These are phyloP conservation scores for Oscheius sp. DNA, from an alignment of 2,888 invertebrate species.

Conservation along the genomic window DNA sequence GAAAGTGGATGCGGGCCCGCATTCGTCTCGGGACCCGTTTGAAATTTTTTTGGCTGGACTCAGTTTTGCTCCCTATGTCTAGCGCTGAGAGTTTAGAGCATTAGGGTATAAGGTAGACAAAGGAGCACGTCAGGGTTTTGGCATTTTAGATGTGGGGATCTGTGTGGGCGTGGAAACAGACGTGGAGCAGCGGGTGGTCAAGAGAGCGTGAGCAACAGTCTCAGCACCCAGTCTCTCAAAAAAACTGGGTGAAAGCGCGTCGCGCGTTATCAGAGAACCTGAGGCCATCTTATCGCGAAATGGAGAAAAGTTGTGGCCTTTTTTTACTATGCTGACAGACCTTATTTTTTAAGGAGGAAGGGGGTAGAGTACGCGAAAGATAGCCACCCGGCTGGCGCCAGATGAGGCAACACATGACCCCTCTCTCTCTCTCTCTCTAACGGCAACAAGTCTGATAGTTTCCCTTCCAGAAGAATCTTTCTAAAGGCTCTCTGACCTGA, in stretches of 20 bases:
- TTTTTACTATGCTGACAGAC: slow-evolving; percentile 8
- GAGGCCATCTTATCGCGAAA: slow-evolving; percentile 11
- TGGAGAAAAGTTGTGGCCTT: slow-evolving; percentile 16
- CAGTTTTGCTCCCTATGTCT: too few relatives aligned
- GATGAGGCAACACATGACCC: too few relatives aligned
- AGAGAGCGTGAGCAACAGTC: not conserved
- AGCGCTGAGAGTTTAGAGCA: too few relatives aligned
- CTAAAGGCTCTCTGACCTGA: too few relatives aligned
- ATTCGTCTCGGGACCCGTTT: too few relatives aligned
- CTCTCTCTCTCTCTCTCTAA: too few relatives aligned
- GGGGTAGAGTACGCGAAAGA: not conserved
- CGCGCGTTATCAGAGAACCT: slow-evolving; percentile 7
- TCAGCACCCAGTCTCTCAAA: not conserved
- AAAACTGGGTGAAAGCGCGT: not conserved
- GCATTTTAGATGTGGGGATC: not conserved
- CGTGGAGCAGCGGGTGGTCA: slow-evolving; percentile 18
- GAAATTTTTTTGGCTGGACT: too few relatives aligned
- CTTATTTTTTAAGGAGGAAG: not conserved
- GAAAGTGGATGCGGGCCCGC: too few relatives aligned
- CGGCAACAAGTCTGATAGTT: too few relatives aligned
- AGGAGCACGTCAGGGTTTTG: too few relatives aligned
- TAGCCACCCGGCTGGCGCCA: not conserved
- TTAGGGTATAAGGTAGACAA: too few relatives aligned
- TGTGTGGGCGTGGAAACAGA: slow-evolving; percentile 15
- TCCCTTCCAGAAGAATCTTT: too few relatives aligned